phyloP scores from a whole-genome alignment of 37 sponge, comb jelly and placozoan species.

The Halisarca cf. caerulea region DNA sequence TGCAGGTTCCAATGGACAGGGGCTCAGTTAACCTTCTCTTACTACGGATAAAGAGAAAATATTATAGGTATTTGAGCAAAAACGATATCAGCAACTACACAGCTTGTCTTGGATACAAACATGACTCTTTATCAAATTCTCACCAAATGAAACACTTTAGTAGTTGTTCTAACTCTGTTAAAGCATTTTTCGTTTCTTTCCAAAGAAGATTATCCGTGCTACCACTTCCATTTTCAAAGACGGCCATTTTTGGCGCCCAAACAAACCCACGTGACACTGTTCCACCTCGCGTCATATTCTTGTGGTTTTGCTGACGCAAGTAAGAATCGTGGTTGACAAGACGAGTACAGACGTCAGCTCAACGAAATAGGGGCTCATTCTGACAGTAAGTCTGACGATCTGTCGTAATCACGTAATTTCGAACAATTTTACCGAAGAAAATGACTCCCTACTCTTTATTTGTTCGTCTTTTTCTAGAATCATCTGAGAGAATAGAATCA shows the following conservation, averaged over 20 bases:
- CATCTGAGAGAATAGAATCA: too few relatives aligned
- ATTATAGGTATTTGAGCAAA: not conserved
- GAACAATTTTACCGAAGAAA: too few relatives aligned
- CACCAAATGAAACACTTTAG: conserved; percentile 18
- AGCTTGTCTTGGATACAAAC: not conserved
- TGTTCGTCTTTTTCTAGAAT: too few relatives aligned
- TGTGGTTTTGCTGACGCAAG: conserved; percentile 31
- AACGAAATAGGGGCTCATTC: conserved; percentile 16
- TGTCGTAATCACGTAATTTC: too few relatives aligned
- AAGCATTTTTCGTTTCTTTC: conserved; percentile 6
- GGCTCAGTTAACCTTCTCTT: conserved; percentile 28
- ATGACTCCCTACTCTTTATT: too few relatives aligned
- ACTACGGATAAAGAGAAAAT: not conserved
- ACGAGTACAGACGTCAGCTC: conserved; percentile 17
- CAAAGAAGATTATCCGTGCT: not conserved
- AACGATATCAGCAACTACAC: too few relatives aligned
- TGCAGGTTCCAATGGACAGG: conserved; percentile 32
- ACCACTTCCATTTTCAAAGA: not conserved
- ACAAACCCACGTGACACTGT: not conserved
- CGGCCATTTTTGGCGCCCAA: conserved; percentile 9
- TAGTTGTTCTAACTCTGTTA: conserved; percentile 14
- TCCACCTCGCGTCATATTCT: conserved; percentile 19
- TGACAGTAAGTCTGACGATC: conserved; percentile 16
- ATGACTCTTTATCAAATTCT: not conserved
- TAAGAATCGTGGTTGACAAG: not conserved